Conservation (phyloP, 2,797 vertebrate genomes). For the Decapterus maruadsi region DNA sequence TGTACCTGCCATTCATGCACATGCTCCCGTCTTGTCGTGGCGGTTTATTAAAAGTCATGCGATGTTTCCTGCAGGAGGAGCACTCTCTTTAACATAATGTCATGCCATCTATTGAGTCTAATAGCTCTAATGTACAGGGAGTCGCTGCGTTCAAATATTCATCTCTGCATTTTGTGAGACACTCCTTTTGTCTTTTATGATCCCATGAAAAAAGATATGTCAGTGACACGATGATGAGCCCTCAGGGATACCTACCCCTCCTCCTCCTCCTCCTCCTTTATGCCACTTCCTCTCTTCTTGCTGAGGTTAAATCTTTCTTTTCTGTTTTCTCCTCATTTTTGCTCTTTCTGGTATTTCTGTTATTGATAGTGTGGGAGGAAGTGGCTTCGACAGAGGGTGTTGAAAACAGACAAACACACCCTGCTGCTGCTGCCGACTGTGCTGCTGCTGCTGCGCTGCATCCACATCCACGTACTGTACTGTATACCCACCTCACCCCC, state of each 20-base stretch:
- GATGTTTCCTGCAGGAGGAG: slow-evolving; percentile 14
- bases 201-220: slow-evolving; percentile 25
- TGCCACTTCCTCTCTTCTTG: not conserved
- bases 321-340: slow-evolving; percentile 26
- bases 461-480: not conserved
- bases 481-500: slow-evolving; percentile 46
- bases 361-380: slow-evolving; percentile 46
- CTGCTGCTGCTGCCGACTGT: slow-evolving; percentile 3
- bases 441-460: not conserved
- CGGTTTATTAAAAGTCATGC: slow-evolving; percentile 24
- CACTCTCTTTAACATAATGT: slow-evolving; percentile 25
- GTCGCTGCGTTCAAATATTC: slow-evolving; percentile 49
- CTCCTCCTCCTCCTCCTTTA: not conserved
- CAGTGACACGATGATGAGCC: slow-evolving; percentile 15
- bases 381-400: slow-evolving; percentile 42
- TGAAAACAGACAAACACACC: slow-evolving; percentile 45
- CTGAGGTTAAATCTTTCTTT: not conserved
- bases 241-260: not conserved
- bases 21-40: slow-evolving; percentile 29
- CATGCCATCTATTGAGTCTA: slow-evolving; percentile 27
- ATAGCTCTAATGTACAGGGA: slow-evolving; percentile 25
- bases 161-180: slow-evolving; percentile 44
- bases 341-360: slow-evolving; percentile 11
- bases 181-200: slow-evolving; percentile 50
- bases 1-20: slow-evolving; percentile 11